Evolutionary conservation across 64 coral and sea anemone species (phyloP), one percentile per base, ranked within the genome.

Genomic region (Actinia equina): DNA sequence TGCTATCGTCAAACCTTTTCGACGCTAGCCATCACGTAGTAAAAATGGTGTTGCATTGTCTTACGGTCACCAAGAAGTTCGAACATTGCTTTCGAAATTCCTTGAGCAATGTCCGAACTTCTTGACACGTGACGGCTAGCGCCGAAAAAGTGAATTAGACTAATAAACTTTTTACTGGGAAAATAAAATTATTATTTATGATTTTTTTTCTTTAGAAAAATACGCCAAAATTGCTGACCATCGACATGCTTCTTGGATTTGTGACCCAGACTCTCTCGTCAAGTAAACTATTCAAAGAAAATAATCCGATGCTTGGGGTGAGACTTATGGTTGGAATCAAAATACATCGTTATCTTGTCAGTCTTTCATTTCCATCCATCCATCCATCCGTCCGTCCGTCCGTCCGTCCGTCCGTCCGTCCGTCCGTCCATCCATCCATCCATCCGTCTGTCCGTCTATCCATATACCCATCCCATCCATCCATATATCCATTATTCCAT

Each of bases 281-380:
- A 62, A 96, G 94, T 76, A 93, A 78, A 71, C 88, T 96, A 19
- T 85, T 93, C 43, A 90, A 83, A 64, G 94, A 96, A 43, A 88
- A 96, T 65, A 70, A 96, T 20, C 91, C 85, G 60, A 82, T 89
- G 25, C 78, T 89, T 69, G 94, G 94, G 76, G 94, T 96, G 59
- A 71, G 78, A 3, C 7, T 46, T n/a, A n/a, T 49, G 0, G 43
- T 17, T 80, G 8, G 45, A 65, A 13, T 56, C 8, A 65, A 23
- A 2, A 22, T 65, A 14, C 2, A 20, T 62, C 5, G 19, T 62
- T 5, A 62, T 62, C 27, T 77, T 77, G 23, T 78, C 43, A 78
- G 22, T 1, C 26, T 43, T 44, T 41, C 27, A 12, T 16, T 16
- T 13, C 15, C 55, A 14, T 57, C 55, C 55, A 12, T 11, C 15